Evolutionary conservation across 2,113 vertebrate species (phyloP).

Genomic region (Rhinogobius similis): DNA sequence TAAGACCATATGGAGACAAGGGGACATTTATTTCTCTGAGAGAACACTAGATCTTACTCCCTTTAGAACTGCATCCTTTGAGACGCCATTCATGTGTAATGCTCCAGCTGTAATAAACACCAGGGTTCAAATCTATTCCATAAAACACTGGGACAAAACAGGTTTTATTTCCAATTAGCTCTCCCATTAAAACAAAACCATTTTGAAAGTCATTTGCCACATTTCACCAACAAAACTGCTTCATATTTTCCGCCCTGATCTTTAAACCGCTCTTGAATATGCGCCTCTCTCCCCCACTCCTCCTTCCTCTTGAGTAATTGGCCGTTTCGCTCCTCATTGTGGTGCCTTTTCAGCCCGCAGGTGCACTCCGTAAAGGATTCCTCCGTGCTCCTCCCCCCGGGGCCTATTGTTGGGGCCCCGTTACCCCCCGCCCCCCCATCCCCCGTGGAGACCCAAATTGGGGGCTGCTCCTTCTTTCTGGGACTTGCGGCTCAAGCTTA

Average conservation of each 20-base stretch:
- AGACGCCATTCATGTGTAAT: too few relatives aligned
- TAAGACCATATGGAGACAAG: too few relatives aligned
- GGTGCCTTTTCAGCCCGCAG: constrained; percentile 81
- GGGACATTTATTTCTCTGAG: too few relatives aligned
- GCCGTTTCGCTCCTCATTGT: constrained; percentile 82
- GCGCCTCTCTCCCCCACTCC: not conserved
- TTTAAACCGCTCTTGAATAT: not conserved
- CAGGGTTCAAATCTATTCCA: too few relatives aligned
- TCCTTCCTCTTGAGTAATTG: constrained; percentile 67
- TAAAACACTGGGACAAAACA: too few relatives aligned
- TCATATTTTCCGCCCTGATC: not conserved
- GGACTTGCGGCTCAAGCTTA: constrained; percentile 73
- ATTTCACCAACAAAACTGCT: not conserved
- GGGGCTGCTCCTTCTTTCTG: constrained; percentile 53
- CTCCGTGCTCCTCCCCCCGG: constrained; percentile 75
- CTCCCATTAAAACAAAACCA: not conserved
- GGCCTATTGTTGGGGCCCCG: constrained; percentile 77
- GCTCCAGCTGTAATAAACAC: too few relatives aligned
- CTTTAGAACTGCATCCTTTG: too few relatives aligned
- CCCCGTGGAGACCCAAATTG: constrained; percentile 76
- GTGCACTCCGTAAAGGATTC: constrained; percentile 82
- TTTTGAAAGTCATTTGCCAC: not conserved
- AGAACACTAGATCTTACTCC: too few relatives aligned
- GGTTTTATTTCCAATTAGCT: not conserved
- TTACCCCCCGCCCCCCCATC: constrained; percentile 61